Percentiles rank a stretch among this genome's conserved stretches.
phyloP scores from a whole-genome alignment of 1,140 invertebrate genomes.

The Magallana angulata region DNA sequence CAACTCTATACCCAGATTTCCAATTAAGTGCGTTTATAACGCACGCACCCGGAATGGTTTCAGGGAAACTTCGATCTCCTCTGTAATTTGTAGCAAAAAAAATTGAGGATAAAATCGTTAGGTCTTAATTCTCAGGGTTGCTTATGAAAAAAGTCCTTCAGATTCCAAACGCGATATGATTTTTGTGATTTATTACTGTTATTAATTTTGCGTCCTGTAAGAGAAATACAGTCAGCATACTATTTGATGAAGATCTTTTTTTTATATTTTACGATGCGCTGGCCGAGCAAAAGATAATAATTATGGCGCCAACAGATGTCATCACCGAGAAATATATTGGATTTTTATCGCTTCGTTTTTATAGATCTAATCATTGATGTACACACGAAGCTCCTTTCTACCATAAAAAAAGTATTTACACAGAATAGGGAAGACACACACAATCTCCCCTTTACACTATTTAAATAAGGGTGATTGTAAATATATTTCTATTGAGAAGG shows the following conservation, averaged over 20 bases:
- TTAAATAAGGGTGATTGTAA: not conserved
- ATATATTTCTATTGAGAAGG: not conserved
- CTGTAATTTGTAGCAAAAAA: not conserved
- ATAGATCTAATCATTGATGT: not conserved
- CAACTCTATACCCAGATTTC: not conserved
- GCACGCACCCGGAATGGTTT: not conserved
- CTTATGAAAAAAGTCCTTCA: not conserved
- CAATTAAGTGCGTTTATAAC: conserved; percentile 2
- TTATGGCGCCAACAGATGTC: conserved; percentile 4
- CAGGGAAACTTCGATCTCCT: not conserved
- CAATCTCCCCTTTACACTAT: not conserved
- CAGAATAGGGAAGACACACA: not conserved
- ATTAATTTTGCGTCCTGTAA: not conserved
- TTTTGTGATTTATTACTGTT: not conserved
- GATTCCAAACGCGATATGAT: not conserved
- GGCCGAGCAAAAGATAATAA: conserved; percentile 21
- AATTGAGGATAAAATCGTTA: conserved; percentile 8
- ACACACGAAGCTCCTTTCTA: too few relatives aligned
- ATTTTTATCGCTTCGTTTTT: conserved; percentile 6
- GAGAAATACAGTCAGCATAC: not conserved
- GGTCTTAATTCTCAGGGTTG: not conserved
- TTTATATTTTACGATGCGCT: conserved; percentile 9
- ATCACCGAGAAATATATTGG: not conserved
- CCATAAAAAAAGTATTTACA: too few relatives aligned
- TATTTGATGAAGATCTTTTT: not conserved